Base-by-base conservation (phyloP, 2,797 vertebrate species). In the Propithecus perrieri region DNA sequence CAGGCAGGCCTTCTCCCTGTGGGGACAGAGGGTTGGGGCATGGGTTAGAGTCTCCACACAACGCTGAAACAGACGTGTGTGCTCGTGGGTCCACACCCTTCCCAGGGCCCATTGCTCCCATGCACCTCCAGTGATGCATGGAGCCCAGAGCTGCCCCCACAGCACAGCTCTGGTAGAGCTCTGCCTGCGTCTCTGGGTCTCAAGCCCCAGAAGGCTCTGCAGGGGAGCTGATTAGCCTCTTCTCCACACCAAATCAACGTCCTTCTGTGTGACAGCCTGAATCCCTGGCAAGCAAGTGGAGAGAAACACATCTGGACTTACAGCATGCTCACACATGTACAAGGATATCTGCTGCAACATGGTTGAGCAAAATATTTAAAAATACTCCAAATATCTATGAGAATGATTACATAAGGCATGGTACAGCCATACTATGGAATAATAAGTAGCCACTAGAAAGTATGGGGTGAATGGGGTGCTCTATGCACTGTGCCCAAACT, bases 1-100 rank as follows among this genome's bases (percentile, higher is more conserved):
- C 96, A 99, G 98, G 90, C 99, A 98, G 80, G 98, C 98, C 98
- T 99, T 99, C 98, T 99, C 99, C 98, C 99, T 99, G 98, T 35
- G 94, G 96, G 20, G 22, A 78, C 74, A 57, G n/a, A 94, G 12
- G 26, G 53, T 83, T 55, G 22, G 74, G 46, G 38, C 1, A 2
- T 12, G 8, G 43, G 26, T 97, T 78, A 95, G 80, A 38, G 46
- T 43, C 46, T 46, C 46, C 41, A n/a, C 1, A 22, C 59, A 7
- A 14, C 17, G 22, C n/a, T 2, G 13, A 75, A 63, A 63, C 2
- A 5, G 55, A 71, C 3, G 4, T 4, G 0, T 14, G 48, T 7
- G 17, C 46, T 13, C 2, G 14, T 61, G 18, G 33, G 57, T 7
- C 75, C 41, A 22, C 30, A 69, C 7, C 67, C 3, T 90, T 53